Evolutionary conservation across 2,888 invertebrate genomes (phyloP).

Genomic region (Archips crataeganus): DNA sequence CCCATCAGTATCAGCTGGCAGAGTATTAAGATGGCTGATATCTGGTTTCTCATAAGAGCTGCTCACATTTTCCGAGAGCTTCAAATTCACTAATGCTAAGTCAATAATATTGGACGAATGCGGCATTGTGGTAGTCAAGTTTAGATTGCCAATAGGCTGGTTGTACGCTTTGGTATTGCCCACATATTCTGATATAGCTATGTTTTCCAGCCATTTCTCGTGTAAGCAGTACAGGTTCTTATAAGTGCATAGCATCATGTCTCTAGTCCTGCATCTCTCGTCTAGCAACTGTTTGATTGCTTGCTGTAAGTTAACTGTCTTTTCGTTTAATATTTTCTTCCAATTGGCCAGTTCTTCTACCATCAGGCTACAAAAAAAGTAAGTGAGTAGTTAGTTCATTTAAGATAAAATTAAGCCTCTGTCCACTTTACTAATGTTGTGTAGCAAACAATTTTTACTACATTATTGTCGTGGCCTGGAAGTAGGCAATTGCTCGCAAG

Average conservation of each 20-base stretch:
- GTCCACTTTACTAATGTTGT: no score
- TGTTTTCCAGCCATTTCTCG: slow-evolving; percentile 79
- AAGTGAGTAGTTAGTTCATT: neutral
- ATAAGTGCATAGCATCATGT: slow-evolving; percentile 87
- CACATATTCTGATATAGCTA: slow-evolving; percentile 74
- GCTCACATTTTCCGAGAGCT: slow-evolving; percentile 87
- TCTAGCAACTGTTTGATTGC: slow-evolving; percentile 89
- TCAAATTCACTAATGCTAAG: slow-evolving; percentile 86
- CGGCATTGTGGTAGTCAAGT: slow-evolving; percentile 75
- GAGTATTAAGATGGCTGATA: slow-evolving; percentile 68
- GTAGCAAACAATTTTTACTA: no score
- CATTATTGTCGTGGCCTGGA: no score
- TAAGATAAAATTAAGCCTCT: no score
- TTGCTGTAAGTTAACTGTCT: slow-evolving; percentile 89
- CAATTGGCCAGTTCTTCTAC: slow-evolving; percentile 96
- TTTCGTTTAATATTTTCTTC: slow-evolving; percentile 91
- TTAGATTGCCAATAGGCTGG: slow-evolving; percentile 80
- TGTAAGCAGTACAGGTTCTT: slow-evolving; percentile 84
- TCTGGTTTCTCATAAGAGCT: slow-evolving; percentile 78
- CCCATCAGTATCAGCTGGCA: slow-evolving; percentile 79
- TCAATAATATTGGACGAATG: slow-evolving; percentile 88
- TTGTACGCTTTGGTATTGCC: slow-evolving; percentile 69
- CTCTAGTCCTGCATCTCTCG: slow-evolving; percentile 88
- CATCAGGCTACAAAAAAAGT: slow-evolving; percentile 90
- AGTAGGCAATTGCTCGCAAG: no score